Base-by-base conservation (phyloP, 1,140 invertebrate species). In the Drosophila sucinea region DNA sequence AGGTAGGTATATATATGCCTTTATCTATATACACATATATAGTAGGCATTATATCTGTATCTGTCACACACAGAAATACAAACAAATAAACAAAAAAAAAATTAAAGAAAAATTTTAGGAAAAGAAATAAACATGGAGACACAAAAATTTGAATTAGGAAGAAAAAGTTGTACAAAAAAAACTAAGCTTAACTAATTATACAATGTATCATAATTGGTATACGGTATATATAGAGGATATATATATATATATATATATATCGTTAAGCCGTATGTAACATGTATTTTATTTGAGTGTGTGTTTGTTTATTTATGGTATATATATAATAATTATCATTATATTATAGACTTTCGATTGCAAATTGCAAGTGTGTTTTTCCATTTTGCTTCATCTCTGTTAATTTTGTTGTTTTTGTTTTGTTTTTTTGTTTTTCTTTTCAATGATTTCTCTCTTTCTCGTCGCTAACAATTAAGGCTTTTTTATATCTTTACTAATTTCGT, bases 311-410 rank as follows among this genome's bases (percentile, higher is more conserved):
- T 51, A 64, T 77, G 61, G 70, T 73, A 79, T 62, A 80, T 69
- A 81, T 79, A 60, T 87, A 87, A 83, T 83, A 89, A 87, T 87
- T 87, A 83, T 87, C 85, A 77, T 77, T 78, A 79, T 87, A 83
- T 83, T 77, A 89, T 87, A 83, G 72, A 83, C 84, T 81, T 84
- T 77, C 70, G 80, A 64, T 60, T 81, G 77, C 67, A 65, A 68
- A 67, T 72, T 69, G 33, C 60, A 25, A 30, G 41, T 69, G 47
- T 54, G 54, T n/a, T 41, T 56, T 62, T 44, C 27, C 44, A 27
- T 51, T 51, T 51, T 51, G 44, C 44, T 51, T 73, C 60, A 56
- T 67, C 47, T 40, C 44, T 60, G 10, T 60, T 41, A 65, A 67
- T 11, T 11, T 38, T 38, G 35, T 38, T 17, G 17, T 17, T 17